Evolutionary conservation across 2,797 vertebrate species (phyloP).

Genomic region (Halcyon chelicuti): DNA sequence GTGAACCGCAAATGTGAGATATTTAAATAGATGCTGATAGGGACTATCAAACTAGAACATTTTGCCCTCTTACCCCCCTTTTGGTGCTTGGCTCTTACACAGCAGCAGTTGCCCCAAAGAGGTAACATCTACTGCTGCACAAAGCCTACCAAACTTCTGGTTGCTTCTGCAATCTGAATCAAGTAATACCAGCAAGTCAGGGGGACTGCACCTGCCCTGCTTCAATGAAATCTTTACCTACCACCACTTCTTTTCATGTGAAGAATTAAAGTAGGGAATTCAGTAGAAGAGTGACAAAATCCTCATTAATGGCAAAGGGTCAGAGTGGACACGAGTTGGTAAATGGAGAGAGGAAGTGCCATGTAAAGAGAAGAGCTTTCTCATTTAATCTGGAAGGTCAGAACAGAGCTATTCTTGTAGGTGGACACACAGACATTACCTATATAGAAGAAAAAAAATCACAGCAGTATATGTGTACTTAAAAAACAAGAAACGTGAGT

Average conservation of each 20-base stretch:
- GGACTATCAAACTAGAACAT: neutral
- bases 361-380: neutral
- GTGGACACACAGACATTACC: neutral
- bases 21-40: neutral
- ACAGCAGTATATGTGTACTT: neutral
- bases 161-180: neutral
- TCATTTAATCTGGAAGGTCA: neutral
- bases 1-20: neutral
- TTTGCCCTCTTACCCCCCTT: neutral
- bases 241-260: neutral
- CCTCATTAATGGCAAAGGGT: neutral
- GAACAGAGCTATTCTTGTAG: neutral
- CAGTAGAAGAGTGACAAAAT: neutral
- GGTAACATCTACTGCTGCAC: neutral
- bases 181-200: neutral
- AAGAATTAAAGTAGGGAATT: neutral
- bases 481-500: neutral
- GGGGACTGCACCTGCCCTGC: neutral
- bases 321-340: neutral
- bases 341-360: neutral
- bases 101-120: neutral
- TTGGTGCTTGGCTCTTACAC: neutral
- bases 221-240: neutral
- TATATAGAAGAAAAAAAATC: neutral
- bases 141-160: neutral